Base-by-base conservation (phyloP, 23 tunicate genomes). In the Styela clava region DNA sequence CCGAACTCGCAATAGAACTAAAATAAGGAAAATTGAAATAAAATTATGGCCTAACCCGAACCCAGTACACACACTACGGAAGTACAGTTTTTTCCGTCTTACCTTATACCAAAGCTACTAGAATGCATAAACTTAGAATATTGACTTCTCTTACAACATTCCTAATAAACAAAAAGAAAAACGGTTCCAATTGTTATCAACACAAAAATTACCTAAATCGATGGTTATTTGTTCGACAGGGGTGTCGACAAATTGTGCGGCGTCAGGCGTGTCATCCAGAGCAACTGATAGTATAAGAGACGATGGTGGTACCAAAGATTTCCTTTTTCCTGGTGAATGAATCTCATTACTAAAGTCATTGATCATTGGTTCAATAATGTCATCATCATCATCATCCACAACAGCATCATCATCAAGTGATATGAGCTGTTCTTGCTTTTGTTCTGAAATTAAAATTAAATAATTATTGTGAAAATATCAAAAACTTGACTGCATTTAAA, bases 251-350 rank as follows among this genome's bases (percentile, higher is more conserved):
- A 5, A 5, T 12, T 5, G 56, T 12, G 56, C 56, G 9, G 56
- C 7, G 12, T 44, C 56, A 44, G 12, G 9, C 12, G 56, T 52
- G 3, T 91, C 97, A 87, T 93, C 88, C 52, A 93, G 61, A 44
- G 94, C 98, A 74, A 93, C 88, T 0, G 93, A 82, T 12, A 93
- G 80, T 2, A 93, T 80, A 34, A 93, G 85, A 21, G 98, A 84
- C 0, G 98, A 87, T 2, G 98, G 98, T 63, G 98, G 98, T 33
- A 78, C 93, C 27, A 93, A 69, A 19, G 98, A 93, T 37, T 86
- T 85, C 51, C 98, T 79, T 34, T 83, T 86, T 20, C 25, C 67
- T 2, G 22, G 35, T 78, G 62, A 18, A 64, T 23, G 64, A 51
- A 35, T 51, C 5, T 35, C 65, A 21, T 76, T 70, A 23, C 19